These are phyloP conservation scores for Cantharis flavilabris DNA, from an alignment of 2,888 invertebrate genomes.

Conservation along the genomic window DNA sequence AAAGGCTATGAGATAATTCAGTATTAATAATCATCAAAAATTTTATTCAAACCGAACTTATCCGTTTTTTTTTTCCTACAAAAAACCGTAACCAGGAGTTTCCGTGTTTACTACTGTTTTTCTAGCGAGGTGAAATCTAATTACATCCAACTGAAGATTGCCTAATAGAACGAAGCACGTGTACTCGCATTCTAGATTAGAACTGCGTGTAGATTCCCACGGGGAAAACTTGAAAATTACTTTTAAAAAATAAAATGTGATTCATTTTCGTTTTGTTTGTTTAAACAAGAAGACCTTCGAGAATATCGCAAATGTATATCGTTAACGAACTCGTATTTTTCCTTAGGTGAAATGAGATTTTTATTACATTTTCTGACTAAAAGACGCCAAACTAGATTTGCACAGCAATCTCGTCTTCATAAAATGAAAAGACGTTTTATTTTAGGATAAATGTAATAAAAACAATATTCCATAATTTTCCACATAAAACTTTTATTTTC, in stretches of 20 bases:
- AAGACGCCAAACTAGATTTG: slow-evolving; percentile 20
- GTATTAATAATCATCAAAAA: not conserved
- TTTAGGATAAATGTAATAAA: slow-evolving; percentile 1
- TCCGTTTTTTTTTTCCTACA: not conserved
- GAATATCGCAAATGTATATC: not conserved
- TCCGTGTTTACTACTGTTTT: not conserved
- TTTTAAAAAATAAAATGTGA: not conserved
- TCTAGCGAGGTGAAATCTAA: not conserved
- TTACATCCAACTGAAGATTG: not conserved
- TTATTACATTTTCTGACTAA: slow-evolving; percentile 24
- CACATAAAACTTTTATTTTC: not conserved
- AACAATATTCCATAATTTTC: not conserved
- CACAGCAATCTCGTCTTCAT: slow-evolving; percentile 27
- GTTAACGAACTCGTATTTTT: not conserved
- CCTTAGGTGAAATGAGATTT: slow-evolving; percentile 23
- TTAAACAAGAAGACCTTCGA: not conserved
- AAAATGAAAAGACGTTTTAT: slow-evolving; percentile 26
- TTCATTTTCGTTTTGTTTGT: not conserved
- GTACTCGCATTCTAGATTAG: not conserved
- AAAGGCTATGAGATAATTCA: not conserved
- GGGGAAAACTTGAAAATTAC: not conserved
- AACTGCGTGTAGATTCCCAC: not conserved
- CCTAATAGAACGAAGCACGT: not conserved
- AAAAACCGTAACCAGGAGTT: not conserved
- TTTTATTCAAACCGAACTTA: not conserved